These are phyloP conservation scores for Margaritifera margaritifera DNA, from an alignment of 2,888 invertebrate genomes.

Conservation along the genomic window DNA sequence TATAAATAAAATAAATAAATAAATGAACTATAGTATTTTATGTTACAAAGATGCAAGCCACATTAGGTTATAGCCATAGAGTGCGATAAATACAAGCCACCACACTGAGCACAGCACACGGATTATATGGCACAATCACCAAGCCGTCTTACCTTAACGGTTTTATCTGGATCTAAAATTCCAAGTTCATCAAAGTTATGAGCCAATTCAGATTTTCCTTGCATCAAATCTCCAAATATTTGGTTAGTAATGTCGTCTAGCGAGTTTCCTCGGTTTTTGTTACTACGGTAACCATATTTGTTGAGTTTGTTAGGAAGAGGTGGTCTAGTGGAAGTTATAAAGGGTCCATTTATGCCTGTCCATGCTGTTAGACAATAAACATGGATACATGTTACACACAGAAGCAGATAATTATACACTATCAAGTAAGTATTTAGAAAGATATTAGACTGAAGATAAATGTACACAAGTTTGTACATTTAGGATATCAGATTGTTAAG, in stretches of 20 bases:
- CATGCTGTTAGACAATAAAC: conserved; percentile 36
- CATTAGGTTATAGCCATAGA: background rate
- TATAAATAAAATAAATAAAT: conserved; percentile 6
- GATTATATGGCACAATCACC: conserved; percentile 13
- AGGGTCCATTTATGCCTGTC: conserved; percentile 26
- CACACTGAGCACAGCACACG: conserved; percentile 2
- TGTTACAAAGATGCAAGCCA: background rate
- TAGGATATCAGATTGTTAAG: no score
- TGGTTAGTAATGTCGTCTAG: conserved; percentile 64
- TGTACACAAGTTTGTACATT: no score
- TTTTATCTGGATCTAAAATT: conserved; percentile 61
- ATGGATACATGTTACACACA: conserved; percentile 1
- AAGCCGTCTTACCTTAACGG: conserved; percentile 50
- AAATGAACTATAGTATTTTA: no score
- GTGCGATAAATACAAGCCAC: background rate
- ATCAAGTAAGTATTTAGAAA: background rate
- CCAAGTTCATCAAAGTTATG: conserved; percentile 69
- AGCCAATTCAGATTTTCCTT: conserved; percentile 58
- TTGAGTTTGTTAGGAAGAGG: conserved; percentile 41
- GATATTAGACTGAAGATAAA: background rate
- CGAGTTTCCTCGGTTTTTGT: conserved; percentile 36
- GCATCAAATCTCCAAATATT: conserved; percentile 66
- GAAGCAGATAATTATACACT: background rate
- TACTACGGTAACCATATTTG: conserved; percentile 19
- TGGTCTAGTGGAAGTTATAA: conserved; percentile 39